Evolutionary conservation across 2,113 vertebrate species (phyloP).

Genomic region (Litocranius walleri): DNA sequence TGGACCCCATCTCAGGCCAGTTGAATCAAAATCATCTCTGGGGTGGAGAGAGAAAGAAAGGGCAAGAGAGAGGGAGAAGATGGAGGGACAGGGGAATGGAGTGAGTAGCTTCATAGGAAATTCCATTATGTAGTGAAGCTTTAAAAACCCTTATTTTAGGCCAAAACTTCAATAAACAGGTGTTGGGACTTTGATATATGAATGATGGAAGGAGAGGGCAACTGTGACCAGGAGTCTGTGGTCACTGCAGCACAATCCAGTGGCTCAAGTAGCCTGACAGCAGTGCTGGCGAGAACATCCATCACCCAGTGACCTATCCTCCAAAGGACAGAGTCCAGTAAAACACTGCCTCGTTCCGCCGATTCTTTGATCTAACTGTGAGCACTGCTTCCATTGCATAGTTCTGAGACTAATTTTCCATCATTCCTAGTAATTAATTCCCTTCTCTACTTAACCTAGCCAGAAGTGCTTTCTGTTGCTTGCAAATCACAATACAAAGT

Average conservation of each 20-base stretch:
- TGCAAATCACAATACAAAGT: background rate
- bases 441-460: background rate
- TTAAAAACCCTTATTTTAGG: background rate
- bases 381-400: background rate
- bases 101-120: background rate
- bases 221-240: background rate
- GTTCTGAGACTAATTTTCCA: background rate
- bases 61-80: background rate
- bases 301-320: background rate
- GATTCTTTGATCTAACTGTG: background rate
- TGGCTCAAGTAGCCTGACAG: background rate
- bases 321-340: background rate
- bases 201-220: background rate
- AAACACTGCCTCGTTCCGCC: background rate
- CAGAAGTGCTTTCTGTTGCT: background rate
- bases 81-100: background rate
- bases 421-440: background rate
- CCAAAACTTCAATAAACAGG: background rate
- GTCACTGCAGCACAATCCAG: background rate
- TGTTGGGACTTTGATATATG: background rate
- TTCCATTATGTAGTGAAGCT: background rate
- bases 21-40: background rate
- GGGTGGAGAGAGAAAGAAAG: background rate
- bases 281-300: background rate
- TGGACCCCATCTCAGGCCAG: background rate